Conservation (phyloP, 2,888 invertebrate species). For the Andrena praecox region DNA sequence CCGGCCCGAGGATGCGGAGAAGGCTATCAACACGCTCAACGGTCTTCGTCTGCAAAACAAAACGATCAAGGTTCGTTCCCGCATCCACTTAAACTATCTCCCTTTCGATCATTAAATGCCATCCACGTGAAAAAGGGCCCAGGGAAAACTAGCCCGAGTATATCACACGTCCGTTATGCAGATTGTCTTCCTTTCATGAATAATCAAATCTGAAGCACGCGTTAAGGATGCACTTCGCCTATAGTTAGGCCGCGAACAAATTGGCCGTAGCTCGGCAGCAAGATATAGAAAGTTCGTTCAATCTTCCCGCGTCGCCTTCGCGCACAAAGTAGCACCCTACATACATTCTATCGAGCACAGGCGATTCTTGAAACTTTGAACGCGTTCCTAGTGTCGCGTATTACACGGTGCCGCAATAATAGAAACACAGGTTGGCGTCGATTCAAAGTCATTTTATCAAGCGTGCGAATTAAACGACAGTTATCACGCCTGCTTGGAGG, state of each 20-base stretch:
- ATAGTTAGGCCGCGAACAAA: neutral
- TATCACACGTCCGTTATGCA: too few relatives aligned
- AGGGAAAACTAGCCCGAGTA: too few relatives aligned
- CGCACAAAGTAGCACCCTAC: neutral
- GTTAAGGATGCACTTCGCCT: neutral
- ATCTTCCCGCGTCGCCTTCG: neutral
- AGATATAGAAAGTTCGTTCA: neutral
- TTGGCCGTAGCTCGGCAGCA: neutral
- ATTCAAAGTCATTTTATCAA: constrained; percentile 55
- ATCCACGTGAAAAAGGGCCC: too few relatives aligned
- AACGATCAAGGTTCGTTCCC: constrained; percentile 95
- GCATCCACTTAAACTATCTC: neutral
- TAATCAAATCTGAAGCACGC: neutral
- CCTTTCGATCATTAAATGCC: too few relatives aligned
- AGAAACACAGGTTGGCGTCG: constrained; percentile 65
- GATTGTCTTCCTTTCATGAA: neutral
- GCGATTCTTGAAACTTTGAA: neutral
- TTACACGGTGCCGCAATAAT: constrained; percentile 44
- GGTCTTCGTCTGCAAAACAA: constrained; percentile 99
- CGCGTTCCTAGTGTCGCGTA: neutral
- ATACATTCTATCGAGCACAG: neutral
- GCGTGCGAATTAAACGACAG: constrained; percentile 36
- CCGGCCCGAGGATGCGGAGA: constrained; percentile 98
- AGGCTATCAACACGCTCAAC: constrained; percentile 99
- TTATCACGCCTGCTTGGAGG: constrained; percentile 20